Evolutionary conservation across 2,888 invertebrate species (phyloP), one percentile per base, ranked within the genome.

Genomic region (Drosophila koepferae): DNA sequence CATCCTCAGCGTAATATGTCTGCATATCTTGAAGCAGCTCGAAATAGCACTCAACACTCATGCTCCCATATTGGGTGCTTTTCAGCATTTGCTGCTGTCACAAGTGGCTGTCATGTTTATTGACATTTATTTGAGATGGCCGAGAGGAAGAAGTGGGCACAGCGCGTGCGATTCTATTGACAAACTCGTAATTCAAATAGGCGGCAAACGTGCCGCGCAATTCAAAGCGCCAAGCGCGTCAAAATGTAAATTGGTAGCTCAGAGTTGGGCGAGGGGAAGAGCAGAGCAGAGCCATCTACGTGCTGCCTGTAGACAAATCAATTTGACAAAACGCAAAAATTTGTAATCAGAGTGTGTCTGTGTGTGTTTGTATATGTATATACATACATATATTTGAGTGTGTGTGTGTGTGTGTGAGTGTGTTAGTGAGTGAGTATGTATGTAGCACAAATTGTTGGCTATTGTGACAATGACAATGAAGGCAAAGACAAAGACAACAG

Each of bases 171-270:
- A 81, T 87, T 82, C 81, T 81, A 85, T 84, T 85, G 85, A 85
- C 88, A 86, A 72, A 72, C 77, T 74, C 67, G 79, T 77, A 85
- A 86, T 83, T 87, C 87, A 78, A 84, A 84, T 78, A 88, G 88
- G 80, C 86, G 77, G 74, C 80, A 84, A 80, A 85, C 85, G 85
- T 85, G 85, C 83, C 77, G 61, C 72, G 83, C 83, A 88, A 88
- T 80, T 70, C 68, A 77, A 81, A 77, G 72, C 71, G 61, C 46
- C 74, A 79, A 85, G 81, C 73, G 81, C 85, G 81, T 63, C 77
- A 79, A 80, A 82, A 88, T 85, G 83, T 75, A 85, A 88, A 85
- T 85, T 88, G 83, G 72, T 73, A 41, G 23, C 41, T 3, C 41
- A 31, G 41, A 10, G 41, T 18, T 12, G 0, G 41, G 18, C 40